Percentiles rank a stretch among this genome's conserved stretches.
Evolutionary conservation across 2,113 vertebrate species (phyloP).

Genomic region (Anguilla rostrata): DNA sequence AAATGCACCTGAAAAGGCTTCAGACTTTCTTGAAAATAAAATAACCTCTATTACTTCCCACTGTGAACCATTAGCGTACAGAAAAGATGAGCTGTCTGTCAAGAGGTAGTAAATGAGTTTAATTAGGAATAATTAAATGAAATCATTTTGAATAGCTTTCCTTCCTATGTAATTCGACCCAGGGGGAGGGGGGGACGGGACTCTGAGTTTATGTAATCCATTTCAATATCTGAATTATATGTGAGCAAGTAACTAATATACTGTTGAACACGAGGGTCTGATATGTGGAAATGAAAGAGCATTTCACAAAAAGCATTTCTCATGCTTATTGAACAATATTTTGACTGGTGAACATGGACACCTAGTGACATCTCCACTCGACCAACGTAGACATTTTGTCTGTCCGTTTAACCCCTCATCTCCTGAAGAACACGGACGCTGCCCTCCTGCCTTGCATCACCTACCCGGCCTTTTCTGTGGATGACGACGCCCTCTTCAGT

Average conservation of each 20-base stretch:
- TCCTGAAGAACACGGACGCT: constrained; percentile 87
- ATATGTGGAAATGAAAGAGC: constrained; percentile 10
- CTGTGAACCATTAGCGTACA: background rate
- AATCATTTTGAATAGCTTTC: constrained; percentile 25
- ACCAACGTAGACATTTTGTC: background rate
- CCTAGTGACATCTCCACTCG: background rate
- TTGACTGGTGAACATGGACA: background rate
- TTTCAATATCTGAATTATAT: constrained; percentile 28
- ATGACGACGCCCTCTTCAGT: constrained; percentile 87
- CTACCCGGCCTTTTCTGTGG: constrained; percentile 94
- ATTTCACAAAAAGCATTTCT: constrained; percentile 5
- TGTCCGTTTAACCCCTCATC: background rate
- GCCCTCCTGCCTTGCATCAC: constrained; percentile 92
- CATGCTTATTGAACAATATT: constrained; percentile 17
- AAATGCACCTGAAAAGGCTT: constrained; percentile 13
- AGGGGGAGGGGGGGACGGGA: background rate
- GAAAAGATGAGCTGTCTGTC: constrained; percentile 19
- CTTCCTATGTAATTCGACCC: constrained; percentile 18
- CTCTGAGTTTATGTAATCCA: constrained; percentile 16
- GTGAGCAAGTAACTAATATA: constrained; percentile 33
- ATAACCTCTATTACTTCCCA: background rate
- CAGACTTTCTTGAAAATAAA: background rate
- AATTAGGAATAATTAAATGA: constrained; percentile 29
- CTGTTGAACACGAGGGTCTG: constrained; percentile 26
- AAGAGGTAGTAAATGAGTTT: constrained; percentile 20